phyloP scores from a whole-genome alignment of 2,113 vertebrate genomes.

The Grammomys dolichurus region DNA sequence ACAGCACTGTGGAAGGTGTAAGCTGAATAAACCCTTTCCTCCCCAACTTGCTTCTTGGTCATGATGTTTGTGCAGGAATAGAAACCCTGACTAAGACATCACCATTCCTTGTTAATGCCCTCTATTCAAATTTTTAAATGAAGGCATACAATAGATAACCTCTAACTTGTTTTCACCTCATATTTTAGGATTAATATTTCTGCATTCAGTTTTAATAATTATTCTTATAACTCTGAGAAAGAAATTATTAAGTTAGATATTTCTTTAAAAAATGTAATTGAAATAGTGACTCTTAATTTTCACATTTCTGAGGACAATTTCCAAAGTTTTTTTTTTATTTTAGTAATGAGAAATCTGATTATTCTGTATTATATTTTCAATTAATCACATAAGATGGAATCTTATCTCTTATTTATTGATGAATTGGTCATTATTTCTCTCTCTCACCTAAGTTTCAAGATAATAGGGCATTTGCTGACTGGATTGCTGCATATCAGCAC shows the following conservation, averaged over 20 bases:
- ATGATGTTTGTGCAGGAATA: no score
- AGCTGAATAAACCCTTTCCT: no score
- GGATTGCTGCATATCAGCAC: neutral
- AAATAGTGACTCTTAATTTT: neutral
- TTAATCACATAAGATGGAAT: neutral
- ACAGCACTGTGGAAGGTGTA: no score
- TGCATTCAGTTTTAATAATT: neutral
- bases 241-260: neutral
- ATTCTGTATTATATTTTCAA: neutral
- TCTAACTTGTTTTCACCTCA: neutral
- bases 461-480: no score
- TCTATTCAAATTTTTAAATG: neutral
- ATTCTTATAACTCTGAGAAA: neutral
- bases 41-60: no score
- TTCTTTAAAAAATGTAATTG: neutral
- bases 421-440: neutral
- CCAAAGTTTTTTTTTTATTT: neutral
- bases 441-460: neutral
- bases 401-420: neutral
- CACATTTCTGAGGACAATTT: neutral
- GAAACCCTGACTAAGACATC: no score
- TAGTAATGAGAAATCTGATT: neutral
- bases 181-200: slow-evolving; percentile 22
- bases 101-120: neutral
- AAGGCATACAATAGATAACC: neutral